Conservation (phyloP, 2,888 invertebrate species). For the Catocala sponsa region DNA sequence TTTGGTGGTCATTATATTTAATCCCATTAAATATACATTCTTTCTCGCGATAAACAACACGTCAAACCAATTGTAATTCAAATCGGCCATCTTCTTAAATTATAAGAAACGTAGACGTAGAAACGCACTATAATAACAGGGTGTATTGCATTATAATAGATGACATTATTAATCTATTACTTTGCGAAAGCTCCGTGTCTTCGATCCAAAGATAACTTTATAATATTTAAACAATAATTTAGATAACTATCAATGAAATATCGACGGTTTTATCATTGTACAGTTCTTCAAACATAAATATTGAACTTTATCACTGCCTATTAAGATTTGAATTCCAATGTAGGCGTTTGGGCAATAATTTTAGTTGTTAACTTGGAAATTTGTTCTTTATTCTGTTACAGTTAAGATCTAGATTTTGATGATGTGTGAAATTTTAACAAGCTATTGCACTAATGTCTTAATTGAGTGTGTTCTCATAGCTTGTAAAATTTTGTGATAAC, state of each 20-base stretch:
- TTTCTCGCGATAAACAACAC: too few relatives aligned
- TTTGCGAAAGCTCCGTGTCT: slow-evolving; percentile 16
- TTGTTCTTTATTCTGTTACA: neutral
- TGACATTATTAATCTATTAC: slow-evolving; percentile 12
- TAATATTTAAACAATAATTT: slow-evolving; percentile 36
- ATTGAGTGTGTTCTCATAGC: slow-evolving; percentile 61
- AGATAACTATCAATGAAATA: slow-evolving; percentile 32
- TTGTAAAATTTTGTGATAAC: slow-evolving; percentile 50
- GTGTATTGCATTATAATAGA: neutral
- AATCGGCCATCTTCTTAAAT: too few relatives aligned
- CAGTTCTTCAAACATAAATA: neutral
- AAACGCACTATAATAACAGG: neutral
- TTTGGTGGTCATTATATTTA: too few relatives aligned
- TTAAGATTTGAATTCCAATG: slow-evolving; percentile 35
- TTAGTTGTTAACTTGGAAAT: neutral
- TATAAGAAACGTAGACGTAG: too few relatives aligned
- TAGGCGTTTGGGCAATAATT: slow-evolving; percentile 8
- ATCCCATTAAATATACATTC: too few relatives aligned
- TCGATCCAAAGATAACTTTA: slow-evolving; percentile 25
- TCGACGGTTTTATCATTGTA: slow-evolving; percentile 21
- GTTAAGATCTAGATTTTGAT: neutral
- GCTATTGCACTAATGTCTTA: slow-evolving; percentile 57
- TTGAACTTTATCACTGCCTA: slow-evolving; percentile 21
- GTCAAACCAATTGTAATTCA: too few relatives aligned
- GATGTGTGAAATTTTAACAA: slow-evolving; percentile 28